Conservation (phyloP, 2,797 vertebrate genomes). For the Pachyuromys duprasi region DNA sequence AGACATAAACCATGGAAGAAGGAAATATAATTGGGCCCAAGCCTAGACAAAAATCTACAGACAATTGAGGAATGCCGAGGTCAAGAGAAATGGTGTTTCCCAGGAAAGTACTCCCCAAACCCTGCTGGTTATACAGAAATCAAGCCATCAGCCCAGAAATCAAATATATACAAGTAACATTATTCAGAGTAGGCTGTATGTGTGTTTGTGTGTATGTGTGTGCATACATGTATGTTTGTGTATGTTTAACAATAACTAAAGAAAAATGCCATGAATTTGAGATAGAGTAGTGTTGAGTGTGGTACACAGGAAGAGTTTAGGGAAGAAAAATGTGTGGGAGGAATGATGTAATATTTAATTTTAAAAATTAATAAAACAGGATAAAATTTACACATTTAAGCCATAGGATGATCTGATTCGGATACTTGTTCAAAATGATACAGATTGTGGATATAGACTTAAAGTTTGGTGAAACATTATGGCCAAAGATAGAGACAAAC, state of each 20-base stretch:
- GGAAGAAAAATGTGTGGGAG: not conserved
- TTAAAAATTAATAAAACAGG: no score
- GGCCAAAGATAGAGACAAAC: no score
- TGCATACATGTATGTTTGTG: not conserved
- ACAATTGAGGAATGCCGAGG: not conserved
- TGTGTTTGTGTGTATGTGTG: no score
- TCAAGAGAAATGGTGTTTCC: not conserved
- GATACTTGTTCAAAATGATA: no score
- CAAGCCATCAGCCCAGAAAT: not conserved
- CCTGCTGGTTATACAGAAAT: not conserved
- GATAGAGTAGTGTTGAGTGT: not conserved
- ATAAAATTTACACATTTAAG: no score
- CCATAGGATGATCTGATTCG: no score
- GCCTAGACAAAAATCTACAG: not conserved
- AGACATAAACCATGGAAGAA: not conserved
- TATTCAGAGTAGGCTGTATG: not conserved
- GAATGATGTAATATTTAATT: no score
- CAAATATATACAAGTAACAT: not conserved
- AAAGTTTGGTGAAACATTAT: no score
- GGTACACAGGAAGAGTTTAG: not conserved
- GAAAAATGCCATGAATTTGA: not conserved
- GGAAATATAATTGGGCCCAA: not conserved
- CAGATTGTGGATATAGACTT: no score
- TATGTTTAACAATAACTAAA: not conserved
- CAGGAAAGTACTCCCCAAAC: not conserved